Conservation (phyloP, 1,140 invertebrate species). For the Thaumatotibia leucotreta region DNA sequence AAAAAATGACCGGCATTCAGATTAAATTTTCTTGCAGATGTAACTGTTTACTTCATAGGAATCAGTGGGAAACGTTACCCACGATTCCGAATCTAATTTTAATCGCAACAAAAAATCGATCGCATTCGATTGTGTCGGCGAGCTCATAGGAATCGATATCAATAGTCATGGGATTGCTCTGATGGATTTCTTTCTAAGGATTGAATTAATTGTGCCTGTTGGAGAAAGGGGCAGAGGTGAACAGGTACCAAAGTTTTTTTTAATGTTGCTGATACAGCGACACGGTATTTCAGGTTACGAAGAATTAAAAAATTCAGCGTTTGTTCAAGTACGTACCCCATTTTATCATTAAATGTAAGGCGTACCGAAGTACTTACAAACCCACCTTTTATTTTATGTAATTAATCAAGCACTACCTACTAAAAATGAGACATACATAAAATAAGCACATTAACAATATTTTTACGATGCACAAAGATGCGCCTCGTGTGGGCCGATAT, state of each 20-base stretch:
- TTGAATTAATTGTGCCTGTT: conserved; percentile 55
- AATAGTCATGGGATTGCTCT: conserved; percentile 49
- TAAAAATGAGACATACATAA: too few species aligned
- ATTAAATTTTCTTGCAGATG: not conserved
- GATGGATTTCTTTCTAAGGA: conserved; percentile 23
- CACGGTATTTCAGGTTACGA: not conserved
- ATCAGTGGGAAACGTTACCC: conserved; percentile 42
- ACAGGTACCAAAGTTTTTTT: conserved; percentile 18
- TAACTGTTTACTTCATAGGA: conserved; percentile 22
- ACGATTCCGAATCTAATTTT: conserved; percentile 63
- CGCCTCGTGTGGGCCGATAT: too few species aligned
- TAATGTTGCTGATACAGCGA: not conserved
- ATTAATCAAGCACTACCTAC: too few species aligned
- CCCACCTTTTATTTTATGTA: too few species aligned
- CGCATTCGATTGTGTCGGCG: conserved; percentile 52
- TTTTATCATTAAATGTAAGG: too few species aligned
- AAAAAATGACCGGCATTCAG: too few species aligned
- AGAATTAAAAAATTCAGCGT: not conserved
- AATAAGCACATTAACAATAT: too few species aligned
- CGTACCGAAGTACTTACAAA: too few species aligned
- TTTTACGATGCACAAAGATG: too few species aligned
- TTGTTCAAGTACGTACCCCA: too few species aligned
- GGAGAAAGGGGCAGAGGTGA: conserved; percentile 40
- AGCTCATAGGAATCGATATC: conserved; percentile 46
- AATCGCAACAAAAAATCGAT: conserved; percentile 62